Base-by-base conservation (phyloP, 2,888 invertebrate species). In the Nephrotoma appendiculata region DNA sequence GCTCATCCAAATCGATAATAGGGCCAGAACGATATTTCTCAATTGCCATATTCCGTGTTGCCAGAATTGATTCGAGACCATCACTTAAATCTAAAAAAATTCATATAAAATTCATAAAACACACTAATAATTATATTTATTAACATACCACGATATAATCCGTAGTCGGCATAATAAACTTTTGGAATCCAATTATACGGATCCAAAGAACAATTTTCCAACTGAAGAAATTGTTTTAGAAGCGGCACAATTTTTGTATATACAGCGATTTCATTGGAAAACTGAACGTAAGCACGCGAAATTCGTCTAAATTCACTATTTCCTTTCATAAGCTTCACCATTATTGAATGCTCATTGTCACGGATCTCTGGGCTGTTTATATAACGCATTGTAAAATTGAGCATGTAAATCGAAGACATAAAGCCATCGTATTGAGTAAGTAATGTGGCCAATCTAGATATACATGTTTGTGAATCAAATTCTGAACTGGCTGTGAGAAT, bases 21-120 rank as follows among this genome's bases (percentile, higher is more conserved):
- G 92, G 91, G 0, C 91, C 91, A 31, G 90, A 87, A 19, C 88
- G 87, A 87, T 89, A 91, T 3, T 90, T 91, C 2, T 88, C 87
- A 3, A 90, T 88, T 85, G 89, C 89, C 0, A 92, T 87, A 87
- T 91, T 89, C 87, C 90, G 89, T 43, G 91, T 85, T 6, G 90
- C 91, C 86, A 91, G 87, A 57, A 90, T 89, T 0, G 90, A 89
- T 88, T 92, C 91, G 6, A 44, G 31, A 6, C 86, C 86, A 12
- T 86, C 86, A 86, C 87, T 86, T 9, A 87, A n/a, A 11, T 41
- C 83, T 83, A 19, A 11, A 71, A 12, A 71, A 71, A 6, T 3
- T 31, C 31, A 31, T 31, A 31, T 31, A 31, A 31, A 31, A 31
- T 31, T 2, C 3, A 31, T 31, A 31, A 31, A 31, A 2, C 31